Evolutionary conservation across 2,888 invertebrate species (phyloP).

Genomic region (Nymphalis c-album): DNA sequence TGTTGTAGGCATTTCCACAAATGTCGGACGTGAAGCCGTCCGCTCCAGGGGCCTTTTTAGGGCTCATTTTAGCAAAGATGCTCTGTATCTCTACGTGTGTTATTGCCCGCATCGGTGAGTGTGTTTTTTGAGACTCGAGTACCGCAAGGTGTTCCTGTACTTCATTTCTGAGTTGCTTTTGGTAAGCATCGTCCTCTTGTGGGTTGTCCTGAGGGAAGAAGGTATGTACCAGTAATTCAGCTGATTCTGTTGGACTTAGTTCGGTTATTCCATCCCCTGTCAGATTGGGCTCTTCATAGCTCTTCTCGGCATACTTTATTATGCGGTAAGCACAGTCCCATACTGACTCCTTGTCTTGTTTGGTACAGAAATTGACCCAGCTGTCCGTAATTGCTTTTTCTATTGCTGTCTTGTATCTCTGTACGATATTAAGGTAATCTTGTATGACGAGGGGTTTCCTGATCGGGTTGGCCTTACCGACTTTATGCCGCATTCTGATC

Average conservation of each 20-base stretch:
- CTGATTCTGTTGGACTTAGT: neutral
- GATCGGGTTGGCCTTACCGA: neutral
- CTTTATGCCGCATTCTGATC: neutral
- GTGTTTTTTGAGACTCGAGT: no score
- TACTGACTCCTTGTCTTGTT: neutral
- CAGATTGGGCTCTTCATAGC: neutral
- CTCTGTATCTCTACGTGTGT: no score
- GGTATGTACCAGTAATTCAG: neutral
- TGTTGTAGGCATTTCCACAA: neutral
- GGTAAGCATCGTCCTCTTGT: neutral
- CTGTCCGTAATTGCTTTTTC: neutral
- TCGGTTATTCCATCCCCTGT: neutral
- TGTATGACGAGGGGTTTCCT: neutral
- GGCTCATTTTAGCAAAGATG: neutral
- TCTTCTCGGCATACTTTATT: neutral
- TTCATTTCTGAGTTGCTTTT: neutral
- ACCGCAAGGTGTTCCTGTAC: neutral
- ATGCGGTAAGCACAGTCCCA: slow-evolving; percentile 2
- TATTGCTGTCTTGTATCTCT: neutral
- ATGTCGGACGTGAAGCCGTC: neutral
- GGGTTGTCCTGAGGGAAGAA: neutral
- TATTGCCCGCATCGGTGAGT: no score
- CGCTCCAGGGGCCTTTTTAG: neutral
- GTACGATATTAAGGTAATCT: neutral
- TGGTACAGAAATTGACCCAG: slow-evolving; percentile 1